Evolutionary conservation across 2,888 invertebrate species (phyloP), one percentile per base, ranked within the genome.

Genomic region (Vesta saturnalis): DNA sequence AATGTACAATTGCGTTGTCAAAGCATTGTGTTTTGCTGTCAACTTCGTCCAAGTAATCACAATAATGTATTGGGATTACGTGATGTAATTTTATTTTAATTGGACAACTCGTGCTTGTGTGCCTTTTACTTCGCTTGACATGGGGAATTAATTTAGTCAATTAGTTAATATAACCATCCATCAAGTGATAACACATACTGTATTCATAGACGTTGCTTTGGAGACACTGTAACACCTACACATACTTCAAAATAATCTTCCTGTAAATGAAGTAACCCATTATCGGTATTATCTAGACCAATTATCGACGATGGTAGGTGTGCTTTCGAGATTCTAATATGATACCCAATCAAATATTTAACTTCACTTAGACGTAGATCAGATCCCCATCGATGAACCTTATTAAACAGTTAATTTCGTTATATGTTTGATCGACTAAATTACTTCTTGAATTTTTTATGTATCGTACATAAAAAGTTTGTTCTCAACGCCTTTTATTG

Each of bases 111-210:
- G 43, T 65, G 39, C 39, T 39, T 39, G 39, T n/a, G n/a, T 39
- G 63, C 72, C 69, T 73, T 69, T 73, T 76, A 75, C 71, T 76
- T 74, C 75, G 75, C 69, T 74, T 77, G 72, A 74, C 75, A 75
- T 63, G 74, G 74, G 72, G 76, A 78, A 78, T 78, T 78, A 78
- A 78, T 78, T 77, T 76, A 77, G 75, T 77, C 76, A 78, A 78
- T 78, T 78, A 78, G 74, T 72, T 75, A 77, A 76, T 76, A 74
- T 76, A 76, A 68, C 74, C 76, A 76, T 77, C 77, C 73, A 77
- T 77, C 77, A 77, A 75, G 73, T 70, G 71, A 63, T 71, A 63
- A 72, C 72, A 70, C 65, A 64, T 46, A 61, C 65, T 73, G 72
- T 75, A 66, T 73, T 73, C 74, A 72, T 74, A 63, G 67, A 60